Base-by-base conservation (phyloP, 2,113 vertebrate species). In the Toxotes chatareus region DNA sequence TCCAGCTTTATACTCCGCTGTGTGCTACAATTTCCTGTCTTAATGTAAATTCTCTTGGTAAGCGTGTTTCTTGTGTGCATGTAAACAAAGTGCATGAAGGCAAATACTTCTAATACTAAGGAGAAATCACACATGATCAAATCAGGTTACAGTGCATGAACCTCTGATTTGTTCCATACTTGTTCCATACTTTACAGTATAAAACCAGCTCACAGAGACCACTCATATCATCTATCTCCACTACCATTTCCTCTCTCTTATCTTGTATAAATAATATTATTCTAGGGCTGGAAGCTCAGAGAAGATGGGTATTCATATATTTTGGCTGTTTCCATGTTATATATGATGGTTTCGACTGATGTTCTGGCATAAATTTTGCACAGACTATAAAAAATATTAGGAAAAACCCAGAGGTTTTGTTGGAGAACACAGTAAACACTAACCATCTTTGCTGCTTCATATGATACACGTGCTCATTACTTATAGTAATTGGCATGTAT, bases 181-280 rank as follows among this genome's bases (percentile, higher is more conserved):
- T 27, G n/a, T 62, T 19, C 10, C 21, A 47, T 4, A 17, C 31
- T 49, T 27, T 13, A 5, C 1, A n/a, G 5, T 31, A 17, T 31
- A 53, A 69, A 74, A 67, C 8, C 53, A 57, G 55, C 61, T 64
- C 68, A 74, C n/a, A 76, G 47, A 76, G 32, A 32, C 51, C 16
- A 1, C 46, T 66, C 4, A 17, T 36, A 72, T 71, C 2, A 38
- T 40, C 7, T 8, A 40, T 59, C 67, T 65, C 47, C 59, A 31
- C 67, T 74, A 70, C 80, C 1, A 76, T 42, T 72, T 75, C 21
- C 40, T 42, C 53, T 68, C 61, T 73, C 44, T 60, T 89, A 73
- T 61, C 38, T 76, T 49, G 38, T 79, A 44, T 65, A 67, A 69
- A 46, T 61, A 44, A 67, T 31, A 66, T 78, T 66, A 82, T 64